Conservation (phyloP, 2,797 vertebrate species). For the Pseudopleuronectes americanus region DNA sequence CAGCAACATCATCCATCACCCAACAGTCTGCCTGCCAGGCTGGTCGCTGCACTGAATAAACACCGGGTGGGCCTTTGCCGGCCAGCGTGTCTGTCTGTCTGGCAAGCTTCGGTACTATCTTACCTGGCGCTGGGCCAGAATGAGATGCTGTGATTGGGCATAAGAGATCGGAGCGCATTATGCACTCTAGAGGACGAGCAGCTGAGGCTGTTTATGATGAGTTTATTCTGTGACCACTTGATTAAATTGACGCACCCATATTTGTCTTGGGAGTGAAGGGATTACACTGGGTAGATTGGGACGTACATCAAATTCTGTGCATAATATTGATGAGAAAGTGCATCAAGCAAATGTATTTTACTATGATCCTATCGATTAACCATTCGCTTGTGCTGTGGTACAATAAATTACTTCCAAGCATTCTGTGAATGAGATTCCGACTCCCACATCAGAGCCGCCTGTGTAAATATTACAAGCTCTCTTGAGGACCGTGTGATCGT, state of each 20-base stretch:
- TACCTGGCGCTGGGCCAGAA: conserved; percentile 54
- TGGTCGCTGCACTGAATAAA: conserved; percentile 64
- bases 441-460: conserved; percentile 3
- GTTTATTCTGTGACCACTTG: conserved; percentile 55
- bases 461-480: conserved; percentile 20
- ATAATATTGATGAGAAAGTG: conserved; percentile 28
- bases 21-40: conserved; percentile 62
- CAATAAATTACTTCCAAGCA: conserved; percentile 13
- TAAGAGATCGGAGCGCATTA: conserved; percentile 23
- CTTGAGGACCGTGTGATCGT: neutral
- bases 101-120: conserved; percentile 45
- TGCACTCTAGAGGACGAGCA: conserved; percentile 29
- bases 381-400: neutral
- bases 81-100: conserved; percentile 33
- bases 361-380: conserved; percentile 45
- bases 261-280: conserved; percentile 39
- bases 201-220: conserved; percentile 56
- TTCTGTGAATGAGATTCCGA: conserved; percentile 16
- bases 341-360: conserved; percentile 20
- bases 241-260: conserved; percentile 50
- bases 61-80: conserved; percentile 49
- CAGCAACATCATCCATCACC: conserved; percentile 77
- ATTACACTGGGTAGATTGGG: conserved; percentile 26
- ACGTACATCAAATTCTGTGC: conserved; percentile 2
- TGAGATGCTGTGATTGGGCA: conserved; percentile 48